These are phyloP conservation scores for Cactoblastis cactorum DNA, from an alignment of 2,888 invertebrate species.

Conservation along the genomic window DNA sequence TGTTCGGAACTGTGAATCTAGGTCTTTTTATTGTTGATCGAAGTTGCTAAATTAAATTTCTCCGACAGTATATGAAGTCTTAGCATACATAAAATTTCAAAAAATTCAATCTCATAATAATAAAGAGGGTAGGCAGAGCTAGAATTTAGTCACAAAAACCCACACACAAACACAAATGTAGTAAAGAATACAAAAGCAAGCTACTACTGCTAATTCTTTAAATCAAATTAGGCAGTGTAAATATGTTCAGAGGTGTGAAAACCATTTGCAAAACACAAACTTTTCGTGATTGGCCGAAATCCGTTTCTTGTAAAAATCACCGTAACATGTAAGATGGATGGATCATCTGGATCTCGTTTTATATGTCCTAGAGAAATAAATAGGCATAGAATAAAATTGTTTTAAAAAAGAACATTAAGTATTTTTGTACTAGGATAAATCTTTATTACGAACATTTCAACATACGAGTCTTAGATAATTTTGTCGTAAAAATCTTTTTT, in stretches of 20 bases:
- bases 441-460: too few species aligned
- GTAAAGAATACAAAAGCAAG: neutral
- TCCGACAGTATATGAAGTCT: too few species aligned
- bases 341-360: constrained; percentile 14
- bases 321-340: constrained; percentile 18
- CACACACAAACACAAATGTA: neutral
- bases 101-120: too few species aligned
- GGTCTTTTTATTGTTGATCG: too few species aligned
- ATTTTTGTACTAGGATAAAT: too few species aligned
- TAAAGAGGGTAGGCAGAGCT: neutral
- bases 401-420: too few species aligned
- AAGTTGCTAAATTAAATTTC: too few species aligned
- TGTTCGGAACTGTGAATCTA: too few species aligned
- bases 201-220: neutral
- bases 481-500: too few species aligned
- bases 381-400: neutral
- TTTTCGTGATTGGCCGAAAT: constrained; percentile 20
- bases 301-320: constrained; percentile 17
- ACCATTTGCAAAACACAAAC: constrained; percentile 16
- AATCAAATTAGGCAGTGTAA: constrained; percentile 4
- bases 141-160: constrained; percentile 1
- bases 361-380: constrained; percentile 21
- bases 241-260: constrained; percentile 1
- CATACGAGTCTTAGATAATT: too few species aligned
- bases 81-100: too few species aligned